Evolutionary conservation across 2,888 invertebrate genomes (phyloP).

Genomic region (Napeogenes inachia): DNA sequence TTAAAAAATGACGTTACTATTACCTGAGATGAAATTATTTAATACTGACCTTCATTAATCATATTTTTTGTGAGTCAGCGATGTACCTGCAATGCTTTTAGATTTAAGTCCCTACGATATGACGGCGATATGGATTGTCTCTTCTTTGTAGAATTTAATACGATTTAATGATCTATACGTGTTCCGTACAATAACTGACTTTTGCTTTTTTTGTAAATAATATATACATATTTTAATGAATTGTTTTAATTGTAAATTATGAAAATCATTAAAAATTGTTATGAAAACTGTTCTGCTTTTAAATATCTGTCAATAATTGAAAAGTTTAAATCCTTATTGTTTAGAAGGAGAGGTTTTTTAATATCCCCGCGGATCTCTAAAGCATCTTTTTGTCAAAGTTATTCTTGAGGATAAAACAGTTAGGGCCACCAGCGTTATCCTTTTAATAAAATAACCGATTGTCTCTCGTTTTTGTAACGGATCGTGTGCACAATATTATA

Average conservation of each 20-base stretch:
- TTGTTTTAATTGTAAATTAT: too few relatives aligned
- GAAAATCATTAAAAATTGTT: too few relatives aligned
- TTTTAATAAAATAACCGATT: constrained; percentile 45
- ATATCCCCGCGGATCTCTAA: constrained; percentile 24
- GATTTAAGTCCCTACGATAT: constrained; percentile 34
- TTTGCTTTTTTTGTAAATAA: too few relatives aligned
- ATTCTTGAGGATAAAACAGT: constrained; percentile 34
- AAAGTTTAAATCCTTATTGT: too few relatives aligned
- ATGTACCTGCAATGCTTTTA: constrained; percentile 66
- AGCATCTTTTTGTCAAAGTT: constrained; percentile 31
- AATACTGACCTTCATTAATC: constrained; percentile 71
- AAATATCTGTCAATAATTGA: too few relatives aligned
- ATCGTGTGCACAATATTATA: constrained; percentile 64
- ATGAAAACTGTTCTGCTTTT: too few relatives aligned
- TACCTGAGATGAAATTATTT: constrained; percentile 66
- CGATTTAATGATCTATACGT: not conserved
- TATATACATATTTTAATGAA: too few relatives aligned
- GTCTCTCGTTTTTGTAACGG: constrained; percentile 49
- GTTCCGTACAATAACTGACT: constrained; percentile 16
- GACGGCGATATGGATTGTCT: constrained; percentile 29
- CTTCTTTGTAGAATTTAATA: constrained; percentile 9
- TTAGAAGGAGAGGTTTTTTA: not conserved
- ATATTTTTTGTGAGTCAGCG: constrained; percentile 64
- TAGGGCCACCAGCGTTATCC: constrained; percentile 51
- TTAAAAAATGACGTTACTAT: constrained; percentile 13